Percentiles rank a stretch among this genome's conserved stretches.
phyloP scores from a whole-genome alignment of 1,140 invertebrate genomes.

The Tyrophagus putrescentiae region DNA sequence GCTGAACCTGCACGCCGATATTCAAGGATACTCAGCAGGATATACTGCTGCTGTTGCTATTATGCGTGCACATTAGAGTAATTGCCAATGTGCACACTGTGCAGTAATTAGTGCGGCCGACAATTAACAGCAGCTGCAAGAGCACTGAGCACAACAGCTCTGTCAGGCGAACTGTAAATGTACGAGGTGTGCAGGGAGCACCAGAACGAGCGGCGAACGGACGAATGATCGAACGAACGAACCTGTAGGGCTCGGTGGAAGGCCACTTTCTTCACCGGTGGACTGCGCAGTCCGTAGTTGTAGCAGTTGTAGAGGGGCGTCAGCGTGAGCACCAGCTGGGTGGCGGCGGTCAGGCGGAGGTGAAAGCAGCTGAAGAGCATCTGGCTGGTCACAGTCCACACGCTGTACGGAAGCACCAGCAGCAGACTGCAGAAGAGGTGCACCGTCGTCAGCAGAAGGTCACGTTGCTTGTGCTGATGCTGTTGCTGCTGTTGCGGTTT shows the following conservation, averaged over 20 bases:
- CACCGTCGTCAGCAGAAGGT: not conserved
- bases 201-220: no score
- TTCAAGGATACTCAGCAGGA: no score
- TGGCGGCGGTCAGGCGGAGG: not conserved
- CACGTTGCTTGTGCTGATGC: not conserved
- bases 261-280: constrained; percentile 5
- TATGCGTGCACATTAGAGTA: not conserved
- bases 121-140: no score
- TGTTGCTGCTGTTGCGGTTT: not conserved
- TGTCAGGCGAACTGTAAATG: no score
- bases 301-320: constrained; percentile 4
- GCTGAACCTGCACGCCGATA: no score
- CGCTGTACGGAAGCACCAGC: not conserved
- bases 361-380: not conserved
- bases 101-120: no score
- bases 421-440: constrained; percentile 1
- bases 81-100: no score
- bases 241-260: constrained; percentile 5
- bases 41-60: no score
- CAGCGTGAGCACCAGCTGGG: not conserved
- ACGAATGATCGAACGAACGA: no score
- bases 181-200: no score
- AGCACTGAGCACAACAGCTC: no score
- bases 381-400: not conserved
- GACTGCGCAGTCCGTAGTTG: not conserved